Base-by-base conservation (phyloP, 2,113 vertebrate genomes). In the Etheostoma cragini region DNA sequence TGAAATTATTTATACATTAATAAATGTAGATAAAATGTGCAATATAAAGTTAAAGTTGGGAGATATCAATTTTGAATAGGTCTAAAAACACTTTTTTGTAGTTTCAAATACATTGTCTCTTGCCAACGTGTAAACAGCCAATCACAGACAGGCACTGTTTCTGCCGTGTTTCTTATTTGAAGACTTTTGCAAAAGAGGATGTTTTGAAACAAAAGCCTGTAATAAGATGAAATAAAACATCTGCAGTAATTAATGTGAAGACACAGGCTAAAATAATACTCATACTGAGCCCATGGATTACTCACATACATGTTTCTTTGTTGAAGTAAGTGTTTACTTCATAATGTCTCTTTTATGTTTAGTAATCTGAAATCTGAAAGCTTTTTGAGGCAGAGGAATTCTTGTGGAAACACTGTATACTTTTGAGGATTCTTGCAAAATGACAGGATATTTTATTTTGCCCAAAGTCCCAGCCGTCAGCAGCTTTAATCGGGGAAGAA, bases 401-500 rank as follows among this genome's bases (percentile, higher is more conserved):
- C 38, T 54, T 1, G 22, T 8, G 12, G 72, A 76, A 54, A 54
- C 8, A 33, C 30, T 38, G 21, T 35, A 30, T 24, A 24, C 42
- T 24, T 26, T 3, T 4, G 14, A 58, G 15, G 0, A 4, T 71
- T 66, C 10, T 61, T 63, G 38, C 14, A 5, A 57, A 54, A n/a
- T 42, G 10, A 63, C 42, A 47, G 26, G 14, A 61, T 72, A 63
- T 57, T 13, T 1, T 50, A 4, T 67, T 60, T 60, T 49, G 49
- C 72, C 76, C 26, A 46, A 46, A 61, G 5, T 33, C 47, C 6
- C 26, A 71, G n/a, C 52, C 46, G 60, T 82, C 76, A 70, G 82
- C 74, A 56, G 53, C 52, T 78, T 70, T 35, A 62, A 2, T 78
- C 54, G 47, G 53, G 38, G 38, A 11, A 42, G 4, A 42, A 76